phyloP scores from a whole-genome alignment of 1,140 invertebrate genomes.

The Sogatella furcifera region DNA sequence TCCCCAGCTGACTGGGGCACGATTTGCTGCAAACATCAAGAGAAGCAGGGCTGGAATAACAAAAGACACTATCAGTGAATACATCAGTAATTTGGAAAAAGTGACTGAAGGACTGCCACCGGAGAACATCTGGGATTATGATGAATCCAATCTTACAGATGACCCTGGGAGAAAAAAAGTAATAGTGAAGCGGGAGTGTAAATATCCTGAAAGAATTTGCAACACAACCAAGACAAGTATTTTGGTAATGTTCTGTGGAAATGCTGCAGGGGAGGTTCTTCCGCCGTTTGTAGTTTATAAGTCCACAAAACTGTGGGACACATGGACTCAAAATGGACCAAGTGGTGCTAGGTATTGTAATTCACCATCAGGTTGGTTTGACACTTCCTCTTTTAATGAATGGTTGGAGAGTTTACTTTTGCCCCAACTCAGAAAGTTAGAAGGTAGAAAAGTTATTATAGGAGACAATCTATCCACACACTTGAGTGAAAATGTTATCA shows the following conservation, averaged over 20 bases:
- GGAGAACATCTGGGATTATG: conserved; percentile 33
- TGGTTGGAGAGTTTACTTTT: conserved; percentile 28
- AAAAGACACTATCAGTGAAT: conserved; percentile 18
- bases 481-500: conserved; percentile 26
- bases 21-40: conserved; percentile 27
- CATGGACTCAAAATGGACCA: conserved; percentile 30
- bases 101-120: conserved; percentile 27
- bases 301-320: conserved; percentile 28
- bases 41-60: conserved; percentile 18
- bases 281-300: conserved; percentile 33
- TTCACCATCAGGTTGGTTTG: conserved; percentile 7
- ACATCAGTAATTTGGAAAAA: conserved; percentile 26
- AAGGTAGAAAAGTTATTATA: background rate
- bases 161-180: conserved; percentile 27
- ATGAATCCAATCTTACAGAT: conserved; percentile 34
- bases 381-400: conserved; percentile 14
- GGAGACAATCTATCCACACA: conserved; percentile 30
- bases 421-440: conserved; percentile 18
- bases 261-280: conserved; percentile 21
- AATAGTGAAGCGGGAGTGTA: conserved; percentile 11
- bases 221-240: conserved; percentile 16
- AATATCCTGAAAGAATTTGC: conserved; percentile 19
- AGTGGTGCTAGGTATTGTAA: conserved; percentile 14
- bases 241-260: conserved; percentile 20
- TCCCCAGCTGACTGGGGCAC: conserved; percentile 17